Conservation (phyloP, 2,888 invertebrate species). For the Cyclophora punctaria region DNA sequence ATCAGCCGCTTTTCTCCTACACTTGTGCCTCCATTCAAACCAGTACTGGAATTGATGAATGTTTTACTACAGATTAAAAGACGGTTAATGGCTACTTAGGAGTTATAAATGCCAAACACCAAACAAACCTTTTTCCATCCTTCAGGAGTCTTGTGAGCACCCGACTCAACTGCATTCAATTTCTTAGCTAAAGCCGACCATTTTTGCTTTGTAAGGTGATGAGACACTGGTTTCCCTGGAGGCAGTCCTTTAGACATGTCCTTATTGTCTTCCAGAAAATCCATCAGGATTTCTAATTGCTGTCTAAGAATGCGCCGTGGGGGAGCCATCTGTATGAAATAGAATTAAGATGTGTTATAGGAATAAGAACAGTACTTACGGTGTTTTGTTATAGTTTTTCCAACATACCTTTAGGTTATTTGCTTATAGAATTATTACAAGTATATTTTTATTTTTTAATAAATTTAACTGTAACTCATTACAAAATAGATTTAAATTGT, state of each 20-base stretch:
- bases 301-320: slow-evolving; percentile 50
- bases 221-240: slow-evolving; percentile 40
- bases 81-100: no score
- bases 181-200: slow-evolving; percentile 53
- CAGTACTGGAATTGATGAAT: slow-evolving; percentile 45
- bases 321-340: slow-evolving; percentile 44
- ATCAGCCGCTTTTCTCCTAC: slow-evolving; percentile 57
- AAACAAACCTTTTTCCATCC: slow-evolving; percentile 55
- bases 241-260: slow-evolving; percentile 49
- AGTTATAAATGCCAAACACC: background rate
- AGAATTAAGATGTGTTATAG: no score
- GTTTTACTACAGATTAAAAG: no score
- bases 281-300: slow-evolving; percentile 53
- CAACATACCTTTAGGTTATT: no score
- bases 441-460: no score
- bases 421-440: no score
- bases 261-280: slow-evolving; percentile 52
- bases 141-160: slow-evolving; percentile 50
- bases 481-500: no score
- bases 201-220: slow-evolving; percentile 45
- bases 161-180: slow-evolving; percentile 48
- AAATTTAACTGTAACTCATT: no score
- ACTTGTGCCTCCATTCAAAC: slow-evolving; percentile 64
- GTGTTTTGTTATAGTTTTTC: no score
- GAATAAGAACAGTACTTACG: no score